Base-by-base conservation (phyloP, 2,797 vertebrate genomes). In the Pseudochaenichthys georgianus region DNA sequence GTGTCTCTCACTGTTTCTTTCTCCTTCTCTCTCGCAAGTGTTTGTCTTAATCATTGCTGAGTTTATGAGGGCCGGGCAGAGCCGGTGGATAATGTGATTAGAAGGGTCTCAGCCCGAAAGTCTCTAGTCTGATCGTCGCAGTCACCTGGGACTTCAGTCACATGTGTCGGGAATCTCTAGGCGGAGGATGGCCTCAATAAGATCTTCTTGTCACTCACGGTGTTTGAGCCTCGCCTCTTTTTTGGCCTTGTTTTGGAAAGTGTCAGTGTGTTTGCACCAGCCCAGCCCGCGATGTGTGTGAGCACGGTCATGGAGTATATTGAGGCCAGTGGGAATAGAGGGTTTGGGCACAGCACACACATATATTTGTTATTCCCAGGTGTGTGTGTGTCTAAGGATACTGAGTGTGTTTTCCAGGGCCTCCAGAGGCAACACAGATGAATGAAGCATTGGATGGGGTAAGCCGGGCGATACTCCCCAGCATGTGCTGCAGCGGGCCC, bases 391-490 rank as follows among this genome's bases (percentile, higher is more conserved):
- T 73, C 60, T 38, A 31, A 78, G 71, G 71, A 84, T 73, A 48
- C 48, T 50, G 70, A 19, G 42, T 81, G 78, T 86, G 85, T 87
- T 92, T 88, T 86, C 77, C 87, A 64, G 86, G 34, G 80, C 76
- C 87, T 91, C 93, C 87, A 84, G 82, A 89, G 92, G 82, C 76
- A 85, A 52, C 73, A 79, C 87, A 90, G 89, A 92, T 94, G 93
- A 93, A 90, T 90, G 91, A 88, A 86, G 87, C 78, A 78, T 70
- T 77, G 88, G 86, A 89, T 93, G 90, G 94, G 94, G 92, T 94
- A 88, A 94, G 83, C 84, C 73, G 77, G 73, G 87, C 73, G 51
- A 88, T 85, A 84, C 91, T 92, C 77, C 89, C 66, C 83, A 90
- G 85, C 76, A 90, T 85, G 87, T 83, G 79, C 85, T 81, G 75